Percentiles rank a stretch among this genome's conserved stretches.
Conservation (phyloP, 2,113 vertebrate species). For the Bos javanicus region DNA sequence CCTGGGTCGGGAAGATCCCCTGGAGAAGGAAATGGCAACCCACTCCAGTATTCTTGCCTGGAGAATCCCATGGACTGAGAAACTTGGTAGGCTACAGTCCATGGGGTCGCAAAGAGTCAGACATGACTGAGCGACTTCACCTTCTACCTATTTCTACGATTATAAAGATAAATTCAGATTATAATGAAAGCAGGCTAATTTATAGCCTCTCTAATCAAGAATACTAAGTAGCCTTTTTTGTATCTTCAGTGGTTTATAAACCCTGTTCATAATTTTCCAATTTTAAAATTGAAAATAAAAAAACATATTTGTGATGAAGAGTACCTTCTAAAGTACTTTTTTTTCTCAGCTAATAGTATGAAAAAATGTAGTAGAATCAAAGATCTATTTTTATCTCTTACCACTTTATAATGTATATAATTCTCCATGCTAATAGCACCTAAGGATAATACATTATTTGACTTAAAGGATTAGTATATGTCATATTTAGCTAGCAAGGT, state of each 20-base stretch:
- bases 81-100: too few species aligned
- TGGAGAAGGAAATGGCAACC: background rate
- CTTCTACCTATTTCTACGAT: background rate
- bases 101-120: too few species aligned
- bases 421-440: background rate
- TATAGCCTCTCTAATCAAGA: background rate
- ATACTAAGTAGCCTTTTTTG: background rate
- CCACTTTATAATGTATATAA: background rate
- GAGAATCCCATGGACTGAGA: too few species aligned
- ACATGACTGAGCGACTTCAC: too few species aligned
- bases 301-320: background rate
- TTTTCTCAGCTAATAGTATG: background rate
- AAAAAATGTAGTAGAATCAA: background rate
- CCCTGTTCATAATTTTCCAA: background rate
- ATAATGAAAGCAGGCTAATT: background rate
- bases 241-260: background rate
- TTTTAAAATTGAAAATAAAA: constrained; percentile 19
- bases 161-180: background rate
- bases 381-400: background rate
- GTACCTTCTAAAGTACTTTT: background rate
- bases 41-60: too few species aligned
- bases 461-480: background rate
- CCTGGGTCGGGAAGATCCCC: too few species aligned
- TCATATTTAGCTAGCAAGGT: background rate
- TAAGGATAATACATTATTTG: background rate